Base-by-base conservation (phyloP, 1,140 invertebrate genomes). In the Hestina assimilis region DNA sequence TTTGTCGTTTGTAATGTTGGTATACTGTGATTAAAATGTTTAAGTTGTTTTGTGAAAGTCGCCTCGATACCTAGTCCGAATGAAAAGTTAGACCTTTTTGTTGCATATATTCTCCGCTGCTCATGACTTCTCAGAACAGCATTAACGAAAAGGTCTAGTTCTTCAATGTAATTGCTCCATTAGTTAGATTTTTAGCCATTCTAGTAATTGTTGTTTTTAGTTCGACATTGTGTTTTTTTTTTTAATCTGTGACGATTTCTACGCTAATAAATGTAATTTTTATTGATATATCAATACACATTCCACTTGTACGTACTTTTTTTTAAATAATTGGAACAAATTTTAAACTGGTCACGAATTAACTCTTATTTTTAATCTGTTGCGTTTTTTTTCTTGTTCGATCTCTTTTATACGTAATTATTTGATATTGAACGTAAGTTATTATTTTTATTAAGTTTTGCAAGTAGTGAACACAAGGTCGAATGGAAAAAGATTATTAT, bases 151-250 rank as follows among this genome's bases (percentile, higher is more conserved):
- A 83, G 78, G 71, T 84, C 82, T 83, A 70, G 69, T 75, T 72
- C 67, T 70, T 70, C 65, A 72, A 70, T 75, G 66, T 77, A 75
- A 79, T 82, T 79, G 79, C 80, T 85, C 82, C 77, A 84, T 85
- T 85, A 85, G 80, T 78, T 87, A 85, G 78, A 79, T 62, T 79
- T 81, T 83, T 87, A 85, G 84, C 63, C 73, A 81, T 85, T 85
- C 73, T 83, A 80, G 60, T 82, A 84, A 83, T 84, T 72, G 55
- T 62, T 69, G 62, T 77, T 81, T 75, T 75, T 72, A 63, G 73
- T 79, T 83, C 75, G 84, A 85, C 72, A 68, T 75, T 72, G 67
- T 65, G 72, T 46, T 19, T n/a, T 45, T 55, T 63, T 59, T 46
- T 28, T 66, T 53, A 33, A 46, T 58, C n/a, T n/a, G n/a, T n/a